Percentiles rank a stretch among this genome's conserved stretches.
phyloP scores from a whole-genome alignment of 2,888 invertebrate genomes.

The Pterobdella sp. region DNA sequence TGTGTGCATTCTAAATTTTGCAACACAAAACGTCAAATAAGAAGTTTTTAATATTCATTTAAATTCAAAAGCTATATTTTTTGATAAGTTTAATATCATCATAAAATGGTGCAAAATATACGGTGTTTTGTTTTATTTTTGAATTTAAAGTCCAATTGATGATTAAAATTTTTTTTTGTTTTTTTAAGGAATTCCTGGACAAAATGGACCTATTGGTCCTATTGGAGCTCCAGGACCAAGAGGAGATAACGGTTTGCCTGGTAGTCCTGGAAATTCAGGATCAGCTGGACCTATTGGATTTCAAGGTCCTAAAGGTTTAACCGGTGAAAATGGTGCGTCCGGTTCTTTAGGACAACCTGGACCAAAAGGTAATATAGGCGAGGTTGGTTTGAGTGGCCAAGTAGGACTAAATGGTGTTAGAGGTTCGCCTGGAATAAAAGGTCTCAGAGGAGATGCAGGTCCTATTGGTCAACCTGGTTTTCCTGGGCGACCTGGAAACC shows the following conservation, averaged over 20 bases:
- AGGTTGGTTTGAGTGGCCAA: constrained; percentile 23
- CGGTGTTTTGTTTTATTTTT: too few relatives aligned
- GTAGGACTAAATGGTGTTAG: constrained; percentile 29
- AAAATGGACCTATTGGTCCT: constrained; percentile 27
- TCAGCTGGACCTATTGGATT: constrained; percentile 55
- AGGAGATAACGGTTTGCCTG: constrained; percentile 31
- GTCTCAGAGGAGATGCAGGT: constrained; percentile 12
- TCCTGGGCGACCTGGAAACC: constrained; percentile 30
- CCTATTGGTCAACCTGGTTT: not conserved
- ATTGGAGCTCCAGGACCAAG: constrained; percentile 26
- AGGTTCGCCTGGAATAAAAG: constrained; percentile 15
- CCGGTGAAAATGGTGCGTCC: constrained; percentile 32
- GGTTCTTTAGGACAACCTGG: constrained; percentile 37
- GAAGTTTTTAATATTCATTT: too few relatives aligned
- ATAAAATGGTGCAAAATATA: too few relatives aligned
- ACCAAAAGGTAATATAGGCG: constrained; percentile 16
- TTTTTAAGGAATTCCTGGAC: constrained; percentile 20
- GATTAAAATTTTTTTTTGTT: not conserved
- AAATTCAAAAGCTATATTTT: too few relatives aligned
- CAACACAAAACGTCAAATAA: too few relatives aligned
- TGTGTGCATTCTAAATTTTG: not conserved
- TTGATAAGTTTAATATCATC: too few relatives aligned
- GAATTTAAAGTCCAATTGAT: not conserved
- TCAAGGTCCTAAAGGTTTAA: constrained; percentile 18
- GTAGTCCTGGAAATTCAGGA: constrained; percentile 32